phyloP scores from a whole-genome alignment of 2,888 invertebrate genomes.

The Spodoptera exigua region DNA sequence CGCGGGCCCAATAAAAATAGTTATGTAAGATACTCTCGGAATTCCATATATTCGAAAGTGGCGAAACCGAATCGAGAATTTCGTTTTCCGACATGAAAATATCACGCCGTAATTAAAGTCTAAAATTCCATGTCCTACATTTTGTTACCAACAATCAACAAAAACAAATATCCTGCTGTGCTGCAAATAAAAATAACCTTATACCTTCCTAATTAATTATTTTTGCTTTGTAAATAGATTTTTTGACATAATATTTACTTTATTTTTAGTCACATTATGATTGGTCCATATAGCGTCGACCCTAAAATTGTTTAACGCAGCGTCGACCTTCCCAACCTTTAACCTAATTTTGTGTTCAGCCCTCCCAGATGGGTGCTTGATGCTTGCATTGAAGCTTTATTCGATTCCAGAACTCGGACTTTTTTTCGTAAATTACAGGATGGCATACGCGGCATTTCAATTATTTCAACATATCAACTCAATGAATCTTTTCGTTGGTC shows the following conservation, averaged over 20 bases:
- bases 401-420: constrained; percentile 67
- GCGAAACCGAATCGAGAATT: constrained; percentile 28
- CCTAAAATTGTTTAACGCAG: constrained; percentile 74
- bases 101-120: constrained; percentile 34
- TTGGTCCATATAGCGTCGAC: constrained; percentile 74
- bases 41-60: constrained; percentile 35
- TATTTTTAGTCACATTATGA: constrained; percentile 77
- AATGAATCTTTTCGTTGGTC: constrained; percentile 60
- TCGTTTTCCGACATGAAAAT: constrained; percentile 34
- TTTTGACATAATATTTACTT: constrained; percentile 71
- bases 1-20: constrained; percentile 15
- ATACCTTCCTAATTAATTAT: constrained; percentile 26
- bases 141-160: constrained; percentile 42
- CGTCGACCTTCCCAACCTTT: constrained; percentile 77
- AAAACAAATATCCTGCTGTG: constrained; percentile 30
- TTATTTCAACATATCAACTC: constrained; percentile 51
- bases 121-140: constrained; percentile 36
- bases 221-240: constrained; percentile 52
- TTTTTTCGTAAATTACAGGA: constrained; percentile 35
- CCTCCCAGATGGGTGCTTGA: constrained; percentile 74
- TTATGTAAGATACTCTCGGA: constrained; percentile 4
- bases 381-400: constrained; percentile 72
- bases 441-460: constrained; percentile 35
- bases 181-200: constrained; percentile 26
- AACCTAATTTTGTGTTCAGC: constrained; percentile 78